Conservation (phyloP, 2,113 vertebrate genomes). For the Nestor notabilis region DNA sequence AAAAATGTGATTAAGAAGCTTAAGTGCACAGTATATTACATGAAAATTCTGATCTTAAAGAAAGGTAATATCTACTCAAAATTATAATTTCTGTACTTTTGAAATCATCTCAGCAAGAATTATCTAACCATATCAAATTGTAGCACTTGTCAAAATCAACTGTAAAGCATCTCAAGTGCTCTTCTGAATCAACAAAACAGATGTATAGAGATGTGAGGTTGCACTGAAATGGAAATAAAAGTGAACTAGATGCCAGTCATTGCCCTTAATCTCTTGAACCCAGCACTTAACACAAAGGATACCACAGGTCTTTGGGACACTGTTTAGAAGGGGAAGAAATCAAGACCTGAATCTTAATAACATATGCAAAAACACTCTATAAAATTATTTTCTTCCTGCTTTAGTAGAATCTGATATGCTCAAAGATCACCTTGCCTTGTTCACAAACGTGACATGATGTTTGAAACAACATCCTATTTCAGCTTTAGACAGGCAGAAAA, state of each 20-base stretch:
- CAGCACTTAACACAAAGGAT: slow-evolving; percentile 78
- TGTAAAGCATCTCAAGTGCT: slow-evolving; percentile 92
- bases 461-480: background rate
- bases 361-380: slow-evolving; percentile 72
- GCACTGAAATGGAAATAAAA: slow-evolving; percentile 86
- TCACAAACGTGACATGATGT: slow-evolving; percentile 2
- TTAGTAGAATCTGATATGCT: slow-evolving; percentile 6
- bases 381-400: slow-evolving; percentile 70
- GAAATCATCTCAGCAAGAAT: slow-evolving; percentile 98
- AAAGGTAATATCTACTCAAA: slow-evolving; percentile 89
- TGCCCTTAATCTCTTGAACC: slow-evolving; percentile 83
- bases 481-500: background rate
- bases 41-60: slow-evolving; percentile 85
- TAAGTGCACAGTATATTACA: slow-evolving; percentile 82
- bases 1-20: slow-evolving; percentile 80
- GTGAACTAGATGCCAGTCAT: slow-evolving; percentile 81
- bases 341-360: slow-evolving; percentile 79
- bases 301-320: slow-evolving; percentile 73
- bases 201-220: slow-evolving; percentile 88
- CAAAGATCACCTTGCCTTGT: slow-evolving; percentile 30
- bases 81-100: slow-evolving; percentile 98
- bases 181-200: slow-evolving; percentile 99
- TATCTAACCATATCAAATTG: slow-evolving; percentile 92
- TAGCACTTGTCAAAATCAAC: slow-evolving; percentile 92
- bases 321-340: slow-evolving; percentile 69